Base-by-base conservation (phyloP, 2,888 invertebrate species). In the Dasysyrphus tricinctus region DNA sequence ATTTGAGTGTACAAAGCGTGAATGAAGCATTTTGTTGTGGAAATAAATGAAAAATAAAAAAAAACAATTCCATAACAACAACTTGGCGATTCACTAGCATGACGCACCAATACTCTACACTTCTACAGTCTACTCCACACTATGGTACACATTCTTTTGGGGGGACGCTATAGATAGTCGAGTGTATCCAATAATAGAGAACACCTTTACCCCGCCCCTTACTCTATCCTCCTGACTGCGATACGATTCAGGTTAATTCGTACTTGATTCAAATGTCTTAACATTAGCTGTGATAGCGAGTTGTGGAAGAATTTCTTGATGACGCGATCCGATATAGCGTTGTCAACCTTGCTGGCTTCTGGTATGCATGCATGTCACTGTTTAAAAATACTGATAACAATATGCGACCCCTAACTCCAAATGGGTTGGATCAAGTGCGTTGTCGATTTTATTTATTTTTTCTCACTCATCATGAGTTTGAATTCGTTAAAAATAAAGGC, bases 61-160 rank as follows among this genome's bases (percentile, higher is more conserved):
- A 65, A 47, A 47, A 69, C 14, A 44, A 51, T 44, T 56, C 63
- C 44, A 73, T 67, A 76, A 75, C 56, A 84, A 76, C 80, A 67
- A 65, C 70, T 63, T 49, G 39, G 5, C 59, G 49, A 54, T 51
- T 69, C 69, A 70, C 54, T 79, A 42, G 73, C 69, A 83, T 79
- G 75, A 80, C 42, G 79, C 63, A 83, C 29, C 39, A 34, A 11
- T 9, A 29, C 12, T 59, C 16, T 3, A 16, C 11, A 24, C 7
- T 24, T n/a, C n/a, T n/a, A n/a, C n/a, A n/a, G n/a, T n/a, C n/a
- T n/a, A n/a, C 7, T 37, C 12, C 34, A 24, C 24, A 24, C 24
- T 24, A 24, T 24, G 24, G 3, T 24, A 42, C 14, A 8, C n/a
- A 54, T 19, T 19, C 11, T 1, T 5, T 56, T 32, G 29, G 24